phyloP scores from a whole-genome alignment of 1,140 invertebrate species.

The Globodera rostochiensis region DNA sequence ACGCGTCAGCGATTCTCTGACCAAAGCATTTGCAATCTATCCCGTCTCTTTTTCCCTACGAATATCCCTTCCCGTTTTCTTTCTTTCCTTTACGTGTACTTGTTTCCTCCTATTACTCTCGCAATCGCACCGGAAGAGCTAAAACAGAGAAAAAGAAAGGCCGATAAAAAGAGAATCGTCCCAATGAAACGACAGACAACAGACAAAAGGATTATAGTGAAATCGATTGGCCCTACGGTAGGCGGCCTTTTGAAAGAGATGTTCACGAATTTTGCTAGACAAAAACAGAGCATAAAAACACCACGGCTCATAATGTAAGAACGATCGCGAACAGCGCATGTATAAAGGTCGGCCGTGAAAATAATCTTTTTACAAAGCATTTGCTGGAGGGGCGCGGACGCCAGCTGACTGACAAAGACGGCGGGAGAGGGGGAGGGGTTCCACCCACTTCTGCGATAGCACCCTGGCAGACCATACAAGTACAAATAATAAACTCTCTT shows the following conservation, averaged over 20 bases:
- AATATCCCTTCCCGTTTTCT: background rate
- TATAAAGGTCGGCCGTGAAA: too few species aligned
- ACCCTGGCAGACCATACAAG: too few species aligned
- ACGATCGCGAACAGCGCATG: too few species aligned
- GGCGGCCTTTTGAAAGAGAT: background rate
- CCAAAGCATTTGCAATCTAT: background rate
- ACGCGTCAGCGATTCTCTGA: background rate
- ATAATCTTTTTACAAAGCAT: too few species aligned
- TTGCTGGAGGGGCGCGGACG: too few species aligned
- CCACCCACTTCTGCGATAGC: too few species aligned
- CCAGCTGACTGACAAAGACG: too few species aligned
- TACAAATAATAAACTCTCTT: too few species aligned
- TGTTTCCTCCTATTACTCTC: background rate
- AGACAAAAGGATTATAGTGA: background rate
- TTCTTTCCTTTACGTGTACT: background rate
- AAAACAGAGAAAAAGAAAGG: too few species aligned
- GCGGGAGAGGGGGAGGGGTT: too few species aligned
- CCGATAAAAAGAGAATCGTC: background rate
- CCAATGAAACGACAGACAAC: background rate
- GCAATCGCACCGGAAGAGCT: too few species aligned
- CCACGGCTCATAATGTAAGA: too few species aligned
- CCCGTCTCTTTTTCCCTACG: background rate
- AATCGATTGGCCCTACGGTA: background rate
- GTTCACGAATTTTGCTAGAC: background rate
- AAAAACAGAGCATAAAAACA: background rate